phyloP scores from a whole-genome alignment of 2,113 vertebrate species.

The Austrofundulus limnaeus region DNA sequence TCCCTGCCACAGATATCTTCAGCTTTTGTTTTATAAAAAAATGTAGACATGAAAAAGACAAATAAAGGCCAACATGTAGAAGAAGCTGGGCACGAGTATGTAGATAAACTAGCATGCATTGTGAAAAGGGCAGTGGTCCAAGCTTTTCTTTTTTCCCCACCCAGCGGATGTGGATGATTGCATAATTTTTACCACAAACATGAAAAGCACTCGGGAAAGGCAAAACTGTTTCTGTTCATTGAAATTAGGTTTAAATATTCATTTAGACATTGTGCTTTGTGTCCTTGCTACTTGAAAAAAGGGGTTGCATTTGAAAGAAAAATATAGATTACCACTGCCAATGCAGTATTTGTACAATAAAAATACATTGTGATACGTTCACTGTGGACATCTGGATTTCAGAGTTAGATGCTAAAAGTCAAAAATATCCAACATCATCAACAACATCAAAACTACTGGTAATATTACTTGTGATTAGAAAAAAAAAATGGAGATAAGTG shows the following conservation, averaged over 20 bases:
- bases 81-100: conserved; percentile 38
- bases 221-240: neutral
- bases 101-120: conserved; percentile 44
- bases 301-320: neutral
- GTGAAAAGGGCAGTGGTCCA: conserved; percentile 52
- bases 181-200: conserved; percentile 24
- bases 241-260: neutral
- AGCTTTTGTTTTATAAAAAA: conserved; percentile 77
- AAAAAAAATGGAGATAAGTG: too few species aligned
- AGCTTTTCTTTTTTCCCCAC: too few species aligned
- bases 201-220: conserved; percentile 15
- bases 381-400: too few species aligned
- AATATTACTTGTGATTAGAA: too few species aligned
- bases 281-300: neutral
- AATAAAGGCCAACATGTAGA: conserved; percentile 68
- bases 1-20: conserved; percentile 71
- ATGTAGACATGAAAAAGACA: conserved; percentile 72
- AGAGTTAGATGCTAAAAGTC: too few species aligned
- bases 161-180: conserved; percentile 18
- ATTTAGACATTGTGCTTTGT: neutral
- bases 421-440: too few species aligned
- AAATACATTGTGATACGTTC: too few species aligned
- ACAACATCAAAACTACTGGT: too few species aligned
- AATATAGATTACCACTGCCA: neutral
- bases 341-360: too few species aligned